Percentiles rank a stretch among this genome's conserved stretches.
These are phyloP conservation scores for Drosophila nikananu DNA, from an alignment of 1,140 invertebrate species.

Conservation along the genomic window DNA sequence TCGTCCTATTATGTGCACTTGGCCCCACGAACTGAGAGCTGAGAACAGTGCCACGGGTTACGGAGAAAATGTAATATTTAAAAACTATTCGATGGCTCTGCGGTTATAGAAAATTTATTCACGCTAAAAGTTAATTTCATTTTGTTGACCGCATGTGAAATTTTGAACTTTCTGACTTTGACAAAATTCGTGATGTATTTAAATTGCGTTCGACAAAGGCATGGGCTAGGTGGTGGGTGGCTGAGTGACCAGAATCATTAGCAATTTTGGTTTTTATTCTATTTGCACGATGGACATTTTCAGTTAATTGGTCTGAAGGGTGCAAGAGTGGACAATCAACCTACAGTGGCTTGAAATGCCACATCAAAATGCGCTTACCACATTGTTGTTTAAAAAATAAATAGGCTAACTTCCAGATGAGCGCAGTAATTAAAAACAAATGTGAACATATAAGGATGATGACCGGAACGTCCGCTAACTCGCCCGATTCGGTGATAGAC, in stretches of 20 bases:
- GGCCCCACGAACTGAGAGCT: too few species aligned
- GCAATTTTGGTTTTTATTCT: conserved; percentile 35
- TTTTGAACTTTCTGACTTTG: conserved; percentile 68
- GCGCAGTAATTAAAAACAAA: conserved; percentile 1
- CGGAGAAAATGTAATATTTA: conserved; percentile 46
- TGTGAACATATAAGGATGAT: neutral
- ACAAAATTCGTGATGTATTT: conserved; percentile 37
- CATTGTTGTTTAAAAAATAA: neutral
- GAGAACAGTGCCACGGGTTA: neutral
- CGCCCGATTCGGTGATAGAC: conserved; percentile 4
- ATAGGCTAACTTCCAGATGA: neutral
- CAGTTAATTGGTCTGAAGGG: conserved; percentile 17
- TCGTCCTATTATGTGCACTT: conserved; percentile 51
- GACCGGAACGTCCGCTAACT: neutral
- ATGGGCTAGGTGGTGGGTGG: too few species aligned
- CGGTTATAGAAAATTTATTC: conserved; percentile 43
- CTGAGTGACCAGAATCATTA: conserved; percentile 31
- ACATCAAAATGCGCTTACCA: neutral
- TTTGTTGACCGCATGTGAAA: conserved; percentile 66
- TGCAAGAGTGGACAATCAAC: neutral
- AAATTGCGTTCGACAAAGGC: conserved; percentile 14
- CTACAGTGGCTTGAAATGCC: neutral
- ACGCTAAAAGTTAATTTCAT: conserved; percentile 73
- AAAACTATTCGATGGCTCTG: conserved; percentile 33
- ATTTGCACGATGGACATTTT: conserved; percentile 23